phyloP scores from a whole-genome alignment of 2,888 invertebrate genomes.

The Cryptocephalus primarius region DNA sequence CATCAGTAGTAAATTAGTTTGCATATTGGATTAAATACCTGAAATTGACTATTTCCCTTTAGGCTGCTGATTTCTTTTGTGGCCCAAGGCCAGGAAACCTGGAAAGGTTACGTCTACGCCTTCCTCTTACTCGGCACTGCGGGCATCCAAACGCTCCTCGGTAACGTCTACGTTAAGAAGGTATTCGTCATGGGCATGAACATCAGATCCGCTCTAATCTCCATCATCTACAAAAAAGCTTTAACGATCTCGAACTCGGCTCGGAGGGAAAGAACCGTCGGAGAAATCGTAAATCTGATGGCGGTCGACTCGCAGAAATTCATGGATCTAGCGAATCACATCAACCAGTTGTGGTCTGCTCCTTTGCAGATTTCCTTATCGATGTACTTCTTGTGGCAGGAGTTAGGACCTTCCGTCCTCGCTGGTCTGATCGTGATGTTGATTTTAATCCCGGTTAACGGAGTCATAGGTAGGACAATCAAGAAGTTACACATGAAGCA shows the following conservation, averaged over 20 bases:
- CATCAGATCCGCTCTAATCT: slow-evolving; percentile 41
- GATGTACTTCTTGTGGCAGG: slow-evolving; percentile 41
- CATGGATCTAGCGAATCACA: slow-evolving; percentile 34
- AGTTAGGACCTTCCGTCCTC: slow-evolving; percentile 45
- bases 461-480: slow-evolving; percentile 35
- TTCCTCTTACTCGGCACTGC: slow-evolving; percentile 40
- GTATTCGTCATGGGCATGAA: slow-evolving; percentile 46
- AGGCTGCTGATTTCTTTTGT: slow-evolving; percentile 66
- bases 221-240: slow-evolving; percentile 45
- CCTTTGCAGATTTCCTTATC: slow-evolving; percentile 45
- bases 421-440: slow-evolving; percentile 45
- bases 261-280: slow-evolving; percentile 36
- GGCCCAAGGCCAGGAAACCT: slow-evolving; percentile 41
- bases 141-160: slow-evolving; percentile 40
- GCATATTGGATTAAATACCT: too few relatives aligned
- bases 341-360: slow-evolving; percentile 41
- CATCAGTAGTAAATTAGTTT: too few relatives aligned
- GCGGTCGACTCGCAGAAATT: slow-evolving; percentile 38
- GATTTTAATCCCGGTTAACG: slow-evolving; percentile 44
- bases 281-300: slow-evolving; percentile 43
- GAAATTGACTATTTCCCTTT: slow-evolving; percentile 21
- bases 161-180: slow-evolving; percentile 44
- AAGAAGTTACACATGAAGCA: slow-evolving; percentile 38
- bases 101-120: slow-evolving; percentile 50
- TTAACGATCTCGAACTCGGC: slow-evolving; percentile 33